Conservation (phyloP, 2,113 vertebrate species). For the Triplophysa dalaica region DNA sequence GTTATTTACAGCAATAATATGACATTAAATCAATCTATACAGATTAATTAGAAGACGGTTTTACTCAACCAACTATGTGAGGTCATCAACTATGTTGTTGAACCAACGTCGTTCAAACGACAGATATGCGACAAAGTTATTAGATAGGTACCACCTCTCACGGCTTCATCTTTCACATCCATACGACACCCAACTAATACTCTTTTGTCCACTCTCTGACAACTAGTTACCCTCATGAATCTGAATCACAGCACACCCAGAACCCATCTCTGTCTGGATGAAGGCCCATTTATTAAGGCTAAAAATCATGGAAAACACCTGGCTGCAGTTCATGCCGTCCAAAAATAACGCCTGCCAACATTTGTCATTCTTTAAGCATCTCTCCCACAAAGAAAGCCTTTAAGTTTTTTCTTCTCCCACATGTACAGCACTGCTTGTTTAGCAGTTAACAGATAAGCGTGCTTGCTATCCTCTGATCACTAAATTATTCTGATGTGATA, state of each 20-base stretch:
- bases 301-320: not conserved
- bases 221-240: not conserved
- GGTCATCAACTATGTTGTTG: too few relatives aligned
- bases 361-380: constrained; percentile 12
- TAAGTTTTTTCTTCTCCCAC: too few relatives aligned
- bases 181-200: not conserved
- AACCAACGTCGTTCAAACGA: too few relatives aligned
- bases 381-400: not conserved
- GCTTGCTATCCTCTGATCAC: too few relatives aligned
- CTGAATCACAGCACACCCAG: not conserved
- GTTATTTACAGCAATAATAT: too few relatives aligned
- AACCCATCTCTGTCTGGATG: not conserved
- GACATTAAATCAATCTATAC: too few relatives aligned
- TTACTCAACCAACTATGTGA: too few relatives aligned
- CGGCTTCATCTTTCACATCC: not conserved
- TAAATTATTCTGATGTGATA: too few relatives aligned
- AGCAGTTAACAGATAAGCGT: too few relatives aligned
- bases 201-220: not conserved
- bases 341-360: not conserved
- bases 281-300: not conserved
- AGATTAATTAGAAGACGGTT: too few relatives aligned
- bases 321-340: not conserved
- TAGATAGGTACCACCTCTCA: not conserved
- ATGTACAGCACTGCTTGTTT: too few relatives aligned
- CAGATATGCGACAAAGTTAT: too few relatives aligned